These are phyloP conservation scores for Steinernema scapterisci DNA, from an alignment of 2,888 invertebrate species.

Conservation along the genomic window DNA sequence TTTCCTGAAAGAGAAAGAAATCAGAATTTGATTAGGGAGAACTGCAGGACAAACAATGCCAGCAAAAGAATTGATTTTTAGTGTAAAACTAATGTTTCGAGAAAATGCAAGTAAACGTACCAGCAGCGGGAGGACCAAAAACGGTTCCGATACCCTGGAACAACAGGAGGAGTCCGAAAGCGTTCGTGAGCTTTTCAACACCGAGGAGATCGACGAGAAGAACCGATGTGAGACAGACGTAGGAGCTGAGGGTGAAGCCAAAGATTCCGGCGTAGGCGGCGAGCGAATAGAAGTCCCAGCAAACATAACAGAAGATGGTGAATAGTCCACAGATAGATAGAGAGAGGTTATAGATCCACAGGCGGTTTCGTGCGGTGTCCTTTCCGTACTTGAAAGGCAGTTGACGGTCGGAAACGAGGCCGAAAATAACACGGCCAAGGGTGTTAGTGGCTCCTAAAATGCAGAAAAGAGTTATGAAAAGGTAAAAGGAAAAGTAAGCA, in stretches of 20 bases:
- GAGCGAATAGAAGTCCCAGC: slow-evolving; percentile 77
- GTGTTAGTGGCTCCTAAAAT: slow-evolving; percentile 81
- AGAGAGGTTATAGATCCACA: slow-evolving; percentile 85
- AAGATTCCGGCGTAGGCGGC: slow-evolving; percentile 76
- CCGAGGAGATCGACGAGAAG: slow-evolving; percentile 94
- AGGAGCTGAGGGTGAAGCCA: slow-evolving; percentile 70
- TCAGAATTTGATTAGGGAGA: slow-evolving; percentile 1
- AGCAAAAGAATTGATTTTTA: too few species aligned
- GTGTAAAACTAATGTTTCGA: too few species aligned
- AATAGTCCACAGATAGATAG: slow-evolving; percentile 86
- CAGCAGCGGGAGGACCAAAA: slow-evolving; percentile 80
- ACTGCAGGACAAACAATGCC: too few species aligned
- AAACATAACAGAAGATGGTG: slow-evolving; percentile 82
- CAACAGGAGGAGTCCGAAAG: slow-evolving; percentile 91
- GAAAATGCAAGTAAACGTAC: slow-evolving; percentile 71
- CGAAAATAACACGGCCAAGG: slow-evolving; percentile 84
- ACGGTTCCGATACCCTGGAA: slow-evolving; percentile 93
- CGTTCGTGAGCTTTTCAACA: slow-evolving; percentile 91
- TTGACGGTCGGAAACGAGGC: slow-evolving; percentile 72
- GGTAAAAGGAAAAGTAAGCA: not conserved
- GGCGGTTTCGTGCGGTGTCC: slow-evolving; percentile 84
- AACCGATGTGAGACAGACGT: slow-evolving; percentile 95
- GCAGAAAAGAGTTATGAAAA: too few species aligned
- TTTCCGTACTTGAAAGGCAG: slow-evolving; percentile 72
- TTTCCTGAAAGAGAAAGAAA: slow-evolving; percentile 75